phyloP scores from a whole-genome alignment of 1,140 invertebrate genomes.

The Diabrotica virgifera region DNA sequence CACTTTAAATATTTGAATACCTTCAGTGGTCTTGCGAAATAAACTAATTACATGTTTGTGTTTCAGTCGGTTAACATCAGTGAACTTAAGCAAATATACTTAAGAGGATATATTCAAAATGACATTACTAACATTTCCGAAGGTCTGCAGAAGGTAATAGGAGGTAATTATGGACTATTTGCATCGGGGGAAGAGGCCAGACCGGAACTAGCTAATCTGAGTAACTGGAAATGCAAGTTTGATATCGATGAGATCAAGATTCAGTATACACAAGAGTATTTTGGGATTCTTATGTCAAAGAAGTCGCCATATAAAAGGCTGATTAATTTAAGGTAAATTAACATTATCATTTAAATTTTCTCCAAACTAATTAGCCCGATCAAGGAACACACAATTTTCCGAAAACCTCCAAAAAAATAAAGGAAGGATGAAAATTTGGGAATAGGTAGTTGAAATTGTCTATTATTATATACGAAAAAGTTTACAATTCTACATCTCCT shows the following conservation, averaged over 20 bases:
- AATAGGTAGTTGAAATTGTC: no score
- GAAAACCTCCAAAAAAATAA: no score
- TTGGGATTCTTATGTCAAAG: constrained; percentile 30
- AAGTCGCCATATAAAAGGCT: constrained; percentile 31
- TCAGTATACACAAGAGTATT: constrained; percentile 21
- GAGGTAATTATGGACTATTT: constrained; percentile 35
- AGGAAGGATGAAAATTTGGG: no score
- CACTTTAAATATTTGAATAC: no score
- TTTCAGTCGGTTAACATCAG: constrained; percentile 31
- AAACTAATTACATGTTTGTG: not conserved
- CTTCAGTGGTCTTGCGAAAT: no score
- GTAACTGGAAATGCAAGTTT: constrained; percentile 32
- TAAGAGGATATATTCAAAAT: constrained; percentile 33
- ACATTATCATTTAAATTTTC: not conserved
- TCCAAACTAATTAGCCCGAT: no score
- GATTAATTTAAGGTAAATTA: constrained; percentile 29
- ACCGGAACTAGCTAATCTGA: constrained; percentile 27
- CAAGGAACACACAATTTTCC: no score
- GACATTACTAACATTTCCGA: constrained; percentile 29
- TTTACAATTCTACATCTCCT: no score
- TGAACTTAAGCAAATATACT: constrained; percentile 34
- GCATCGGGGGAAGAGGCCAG: constrained; percentile 28
- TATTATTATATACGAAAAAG: no score
- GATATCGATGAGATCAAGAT: constrained; percentile 32
- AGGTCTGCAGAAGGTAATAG: constrained; percentile 27